Evolutionary conservation across 2,113 vertebrate species (phyloP).

Genomic region (Cottus gobio): DNA sequence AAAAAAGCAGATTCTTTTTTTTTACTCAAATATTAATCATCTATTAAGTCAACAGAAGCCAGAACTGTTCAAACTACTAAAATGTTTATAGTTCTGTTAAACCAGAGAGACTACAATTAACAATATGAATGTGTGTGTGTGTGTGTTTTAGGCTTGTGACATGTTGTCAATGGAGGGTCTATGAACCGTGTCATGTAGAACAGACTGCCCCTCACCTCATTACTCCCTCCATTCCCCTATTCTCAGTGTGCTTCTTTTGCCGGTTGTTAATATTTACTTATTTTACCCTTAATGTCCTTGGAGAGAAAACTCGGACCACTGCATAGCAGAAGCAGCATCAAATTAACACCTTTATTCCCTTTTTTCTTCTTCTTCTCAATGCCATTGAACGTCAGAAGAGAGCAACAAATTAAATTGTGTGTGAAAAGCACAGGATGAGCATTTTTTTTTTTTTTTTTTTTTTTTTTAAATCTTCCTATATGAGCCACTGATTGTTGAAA

Average conservation of each 20-base stretch:
- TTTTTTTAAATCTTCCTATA: neutral
- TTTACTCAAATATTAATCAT: neutral
- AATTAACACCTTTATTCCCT: neutral
- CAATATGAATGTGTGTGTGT: neutral
- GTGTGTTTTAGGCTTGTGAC: slow-evolving; percentile 14
- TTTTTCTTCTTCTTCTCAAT: neutral
- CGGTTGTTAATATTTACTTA: neutral
- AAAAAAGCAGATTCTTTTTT: neutral
- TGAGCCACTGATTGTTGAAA: neutral
- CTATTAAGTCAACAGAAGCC: neutral
- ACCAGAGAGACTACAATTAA: neutral
- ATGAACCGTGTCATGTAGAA: slow-evolving; percentile 72
- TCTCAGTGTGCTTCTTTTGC: slow-evolving; percentile 17
- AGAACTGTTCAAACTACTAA: neutral
- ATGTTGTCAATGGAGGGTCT: slow-evolving; percentile 44
- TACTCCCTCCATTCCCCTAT: slow-evolving; percentile 23
- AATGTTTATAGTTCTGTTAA: neutral
- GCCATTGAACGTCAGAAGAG: neutral
- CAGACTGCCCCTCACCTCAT: slow-evolving; percentile 56
- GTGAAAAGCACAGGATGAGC: neutral
- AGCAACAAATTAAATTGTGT: neutral
- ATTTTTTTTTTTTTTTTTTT: neutral
- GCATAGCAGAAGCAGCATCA: neutral
- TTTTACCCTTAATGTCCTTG: neutral
- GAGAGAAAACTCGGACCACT: neutral